phyloP scores from a whole-genome alignment of 2,113 vertebrate species.

The Hystrix cristata region DNA sequence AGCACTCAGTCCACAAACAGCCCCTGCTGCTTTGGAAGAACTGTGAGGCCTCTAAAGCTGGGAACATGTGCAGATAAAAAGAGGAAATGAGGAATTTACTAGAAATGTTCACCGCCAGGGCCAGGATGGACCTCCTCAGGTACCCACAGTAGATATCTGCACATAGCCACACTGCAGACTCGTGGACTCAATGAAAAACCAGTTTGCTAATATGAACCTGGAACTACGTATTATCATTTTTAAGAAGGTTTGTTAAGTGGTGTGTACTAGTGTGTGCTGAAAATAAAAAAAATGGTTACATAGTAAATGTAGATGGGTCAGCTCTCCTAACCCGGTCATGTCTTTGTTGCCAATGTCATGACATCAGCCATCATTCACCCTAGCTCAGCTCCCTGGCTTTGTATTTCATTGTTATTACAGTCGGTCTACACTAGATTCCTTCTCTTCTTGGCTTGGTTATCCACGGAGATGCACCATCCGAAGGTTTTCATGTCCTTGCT shows the following conservation, averaged over 20 bases:
- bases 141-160: not conserved
- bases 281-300: not conserved
- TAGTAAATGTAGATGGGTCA: fast-evolving
- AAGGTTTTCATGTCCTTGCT: not conserved
- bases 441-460: not conserved
- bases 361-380: not conserved
- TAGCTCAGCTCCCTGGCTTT: not conserved
- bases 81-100: fast-evolving
- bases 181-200: not conserved
- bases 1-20: not conserved
- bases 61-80: fast-evolving
- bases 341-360: fast-evolving
- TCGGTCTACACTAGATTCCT: no score
- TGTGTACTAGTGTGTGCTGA: fast-evolving
- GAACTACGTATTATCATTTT: not conserved
- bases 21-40: not conserved
- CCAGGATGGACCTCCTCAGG: fast-evolving
- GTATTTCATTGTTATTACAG: not conserved
- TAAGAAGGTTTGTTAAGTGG: not conserved
- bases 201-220: not conserved
- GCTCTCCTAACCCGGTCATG: fast-evolving
- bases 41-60: not conserved
- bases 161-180: not conserved
- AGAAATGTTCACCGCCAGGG: fast-evolving
- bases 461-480: not conserved